Conservation (phyloP, 1,140 invertebrate species). For the Drosophila mayri region DNA sequence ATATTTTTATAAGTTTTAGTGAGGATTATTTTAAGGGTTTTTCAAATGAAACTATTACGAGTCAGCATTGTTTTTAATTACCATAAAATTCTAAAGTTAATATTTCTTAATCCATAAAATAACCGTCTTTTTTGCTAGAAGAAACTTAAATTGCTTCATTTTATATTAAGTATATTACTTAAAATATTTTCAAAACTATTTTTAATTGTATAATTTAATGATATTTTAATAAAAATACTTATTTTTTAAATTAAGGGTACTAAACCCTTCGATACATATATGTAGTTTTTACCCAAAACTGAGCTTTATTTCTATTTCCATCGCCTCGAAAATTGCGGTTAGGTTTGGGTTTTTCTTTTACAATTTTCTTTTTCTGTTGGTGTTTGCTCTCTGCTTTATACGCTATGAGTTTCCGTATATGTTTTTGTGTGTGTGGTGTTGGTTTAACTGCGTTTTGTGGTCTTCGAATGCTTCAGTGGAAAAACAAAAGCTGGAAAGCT, state of each 20-base stretch:
- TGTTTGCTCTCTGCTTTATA: slow-evolving; percentile 36
- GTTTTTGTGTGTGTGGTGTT: slow-evolving; percentile 37
- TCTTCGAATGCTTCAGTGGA: slow-evolving; percentile 56
- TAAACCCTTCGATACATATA: not conserved
- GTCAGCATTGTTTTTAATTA: too few species aligned
- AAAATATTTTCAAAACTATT: too few species aligned
- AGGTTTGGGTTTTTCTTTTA: slow-evolving; percentile 50
- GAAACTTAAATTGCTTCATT: not conserved
- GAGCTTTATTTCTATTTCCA: slow-evolving; percentile 45
- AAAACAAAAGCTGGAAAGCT: slow-evolving; percentile 81
- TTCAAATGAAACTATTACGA: too few species aligned
- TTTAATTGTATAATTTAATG: too few species aligned
- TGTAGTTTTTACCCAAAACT: not conserved
- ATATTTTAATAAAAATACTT: too few species aligned
- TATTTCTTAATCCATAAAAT: too few species aligned
- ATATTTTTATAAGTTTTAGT: slow-evolving; percentile 22
- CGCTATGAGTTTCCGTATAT: slow-evolving; percentile 16
- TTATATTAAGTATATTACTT: not conserved
- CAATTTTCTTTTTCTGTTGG: slow-evolving; percentile 23
- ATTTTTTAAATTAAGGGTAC: not conserved
- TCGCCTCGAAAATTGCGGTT: slow-evolving; percentile 80
- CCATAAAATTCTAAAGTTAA: too few species aligned
- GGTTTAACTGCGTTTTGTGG: slow-evolving; percentile 72
- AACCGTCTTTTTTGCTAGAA: not conserved
- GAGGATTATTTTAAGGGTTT: too few species aligned